Evolutionary conservation across 2,113 vertebrate species (phyloP), one percentile per base, ranked within the genome.

Genomic region (Bubo scandiacus): DNA sequence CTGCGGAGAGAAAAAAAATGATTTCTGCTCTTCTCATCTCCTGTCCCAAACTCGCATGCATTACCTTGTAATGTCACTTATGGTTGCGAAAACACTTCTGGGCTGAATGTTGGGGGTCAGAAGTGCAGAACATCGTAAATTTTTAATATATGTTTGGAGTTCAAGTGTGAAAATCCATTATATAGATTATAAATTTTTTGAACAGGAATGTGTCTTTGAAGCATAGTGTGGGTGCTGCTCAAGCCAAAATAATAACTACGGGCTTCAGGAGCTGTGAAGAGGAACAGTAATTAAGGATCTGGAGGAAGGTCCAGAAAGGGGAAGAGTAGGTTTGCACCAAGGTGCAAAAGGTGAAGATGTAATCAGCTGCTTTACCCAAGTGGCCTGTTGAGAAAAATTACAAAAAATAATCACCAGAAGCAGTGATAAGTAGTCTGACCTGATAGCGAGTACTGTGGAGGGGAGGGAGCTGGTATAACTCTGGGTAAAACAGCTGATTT

Each of bases 81-180:
- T 0, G 27, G 20, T 57, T 93, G 92, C 1, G 3, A 80, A 95
- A 91, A 79, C 61, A 54, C 77, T 92, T 86, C 68, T 94, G 73
- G 43, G 83, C 86, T 89, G 94, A 72, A n/a, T 10, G 2, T 3
- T 82, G 26, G 17, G 82, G 91, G 91, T 96, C 88, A 94, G 81
- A 86, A 92, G 86, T 87, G 92, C 86, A 96, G 86, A 72, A 47
- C n/a, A 30, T 86, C 2, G 0, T 96, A 93, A 77, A 92, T 92
- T 95, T 95, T 95, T 96, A 91, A 95, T 97, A 68, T 20, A 61
- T 86, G 86, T 91, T 93, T 92, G 89, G 88, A 97, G 91, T 93
- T 95, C 93, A 96, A 88, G 92, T 96, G 88, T 96, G 96, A 93
- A 96, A 96, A 95, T 93, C 90, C 85, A 86, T 96, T 96, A 83